These are phyloP conservation scores for Paralvinella palmiformis DNA, from an alignment of 1,140 invertebrate species.

Conservation along the genomic window DNA sequence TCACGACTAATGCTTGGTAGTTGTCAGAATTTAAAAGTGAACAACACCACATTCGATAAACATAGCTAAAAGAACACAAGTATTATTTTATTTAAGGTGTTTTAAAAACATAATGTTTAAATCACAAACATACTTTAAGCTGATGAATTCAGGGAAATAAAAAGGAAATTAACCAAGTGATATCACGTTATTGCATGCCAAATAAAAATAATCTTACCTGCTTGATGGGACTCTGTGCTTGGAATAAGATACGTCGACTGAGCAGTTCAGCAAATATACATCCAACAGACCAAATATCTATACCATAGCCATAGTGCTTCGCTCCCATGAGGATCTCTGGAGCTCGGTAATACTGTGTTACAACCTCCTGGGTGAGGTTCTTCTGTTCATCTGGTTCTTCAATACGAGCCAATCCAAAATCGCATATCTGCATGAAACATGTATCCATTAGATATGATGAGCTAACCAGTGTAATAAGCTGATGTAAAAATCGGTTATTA, in stretches of 20 bases:
- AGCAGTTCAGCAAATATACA: slow-evolving; percentile 47
- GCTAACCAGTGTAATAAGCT: too few species aligned
- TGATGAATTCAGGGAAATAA: too few species aligned
- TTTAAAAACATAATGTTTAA: too few species aligned
- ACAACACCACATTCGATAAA: too few species aligned
- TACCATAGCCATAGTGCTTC: slow-evolving; percentile 7
- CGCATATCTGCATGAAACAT: slow-evolving; percentile 73
- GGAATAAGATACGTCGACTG: slow-evolving; percentile 91
- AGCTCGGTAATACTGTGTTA: slow-evolving; percentile 69
- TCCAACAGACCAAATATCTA: slow-evolving; percentile 24
- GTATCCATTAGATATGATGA: background rate
- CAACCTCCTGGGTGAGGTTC: slow-evolving; percentile 94
- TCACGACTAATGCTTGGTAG: too few species aligned
- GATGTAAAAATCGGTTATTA: too few species aligned
- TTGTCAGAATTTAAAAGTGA: too few species aligned
- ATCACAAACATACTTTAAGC: too few species aligned
- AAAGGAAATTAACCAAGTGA: too few species aligned
- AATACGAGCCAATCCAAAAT: slow-evolving; percentile 91
- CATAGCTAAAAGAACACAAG: too few species aligned
- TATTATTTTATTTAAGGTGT: too few species aligned
- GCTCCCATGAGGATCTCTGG: slow-evolving; percentile 22
- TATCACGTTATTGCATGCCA: background rate
- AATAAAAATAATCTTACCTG: slow-evolving; percentile 59
- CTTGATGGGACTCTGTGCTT: slow-evolving; percentile 88
- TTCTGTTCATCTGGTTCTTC: slow-evolving; percentile 83